These are phyloP conservation scores for Melieria picta DNA, from an alignment of 2,888 invertebrate species.

Conservation along the genomic window DNA sequence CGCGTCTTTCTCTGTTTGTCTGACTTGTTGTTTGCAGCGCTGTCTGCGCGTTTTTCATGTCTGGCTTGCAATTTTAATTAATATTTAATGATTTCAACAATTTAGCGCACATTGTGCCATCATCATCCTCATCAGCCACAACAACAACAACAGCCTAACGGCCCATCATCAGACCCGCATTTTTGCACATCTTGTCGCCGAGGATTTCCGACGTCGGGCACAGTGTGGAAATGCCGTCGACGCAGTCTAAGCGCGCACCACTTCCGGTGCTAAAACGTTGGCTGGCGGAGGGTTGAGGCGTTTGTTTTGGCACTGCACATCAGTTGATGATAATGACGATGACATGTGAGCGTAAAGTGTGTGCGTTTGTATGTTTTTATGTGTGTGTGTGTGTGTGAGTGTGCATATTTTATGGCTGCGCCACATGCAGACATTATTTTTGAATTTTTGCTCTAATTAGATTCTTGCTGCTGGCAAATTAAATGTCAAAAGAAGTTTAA, in stretches of 20 bases:
- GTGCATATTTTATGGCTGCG: slow-evolving; percentile 15
- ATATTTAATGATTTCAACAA: slow-evolving; percentile 49
- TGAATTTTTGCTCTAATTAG: slow-evolving; percentile 35
- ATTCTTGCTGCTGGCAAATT: slow-evolving; percentile 37
- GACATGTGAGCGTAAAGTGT: slow-evolving; percentile 22
- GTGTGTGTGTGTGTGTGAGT: slow-evolving; percentile 14
- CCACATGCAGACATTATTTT: slow-evolving; percentile 31
- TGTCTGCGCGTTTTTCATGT: slow-evolving; percentile 22
- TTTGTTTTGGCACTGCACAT: background rate
- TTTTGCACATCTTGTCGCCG: background rate
- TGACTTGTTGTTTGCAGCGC: background rate
- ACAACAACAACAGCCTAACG: background rate
- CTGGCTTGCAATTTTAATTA: slow-evolving; percentile 46
- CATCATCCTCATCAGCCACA: slow-evolving; percentile 8
- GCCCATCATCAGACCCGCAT: background rate
- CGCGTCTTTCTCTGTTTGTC: background rate
- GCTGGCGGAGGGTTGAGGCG: background rate
- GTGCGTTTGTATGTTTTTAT: slow-evolving; percentile 1
- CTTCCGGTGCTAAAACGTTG: too few relatives aligned
- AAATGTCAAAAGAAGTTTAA: slow-evolving; percentile 38
- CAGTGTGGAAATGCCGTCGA: background rate
- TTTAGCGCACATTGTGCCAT: slow-evolving; percentile 43
- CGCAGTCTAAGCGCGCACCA: background rate
- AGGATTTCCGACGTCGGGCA: background rate
- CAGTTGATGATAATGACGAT: slow-evolving; percentile 31